A percentile compares a stretch with the other conserved stretches of the same genome.
Conservation (phyloP, 2,888 invertebrate genomes). For the Rhamnusium bicolor region DNA sequence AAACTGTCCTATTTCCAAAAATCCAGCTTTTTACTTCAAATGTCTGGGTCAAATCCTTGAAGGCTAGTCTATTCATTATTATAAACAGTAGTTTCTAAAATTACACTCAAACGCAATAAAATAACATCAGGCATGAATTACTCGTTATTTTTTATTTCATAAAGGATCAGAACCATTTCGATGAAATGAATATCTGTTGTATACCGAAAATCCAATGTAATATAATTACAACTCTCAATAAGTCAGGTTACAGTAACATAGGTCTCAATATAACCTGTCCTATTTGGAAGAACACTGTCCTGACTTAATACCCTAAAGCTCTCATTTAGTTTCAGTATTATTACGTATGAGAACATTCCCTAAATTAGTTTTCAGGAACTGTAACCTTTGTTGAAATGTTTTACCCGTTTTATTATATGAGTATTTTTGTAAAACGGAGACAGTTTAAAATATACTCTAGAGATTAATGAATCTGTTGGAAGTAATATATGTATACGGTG, state of each 20-base stretch:
- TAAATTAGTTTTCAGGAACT: slow-evolving; percentile 6
- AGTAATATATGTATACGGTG: too few species aligned
- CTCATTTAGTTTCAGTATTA: slow-evolving; percentile 21
- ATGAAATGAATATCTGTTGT: background rate
- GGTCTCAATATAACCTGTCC: slow-evolving; percentile 33
- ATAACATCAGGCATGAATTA: background rate
- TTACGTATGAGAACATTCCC: slow-evolving; percentile 8
- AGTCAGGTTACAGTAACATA: slow-evolving; percentile 25
- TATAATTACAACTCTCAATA: slow-evolving; percentile 22
- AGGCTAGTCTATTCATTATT: too few species aligned
- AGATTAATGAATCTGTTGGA: too few species aligned
- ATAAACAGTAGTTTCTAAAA: too few species aligned
- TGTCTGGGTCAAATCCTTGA: too few species aligned
- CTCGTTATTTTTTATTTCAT: background rate
- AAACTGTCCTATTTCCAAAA: too few species aligned
- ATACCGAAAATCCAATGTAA: slow-evolving; percentile 5
- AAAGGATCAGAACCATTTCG: background rate
- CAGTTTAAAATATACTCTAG: background rate
- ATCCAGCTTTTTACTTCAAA: too few species aligned
- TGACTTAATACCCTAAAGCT: slow-evolving; percentile 24
- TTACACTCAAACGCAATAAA: background rate
- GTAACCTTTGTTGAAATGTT: background rate
- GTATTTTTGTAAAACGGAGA: background rate
- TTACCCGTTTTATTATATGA: background rate
- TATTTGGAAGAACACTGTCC: slow-evolving; percentile 23